A percentile compares a stretch with the other conserved stretches of the same genome.
Evolutionary conservation across 2,797 vertebrate species (phyloP).

Genomic region (Myotis daubentonii): DNA sequence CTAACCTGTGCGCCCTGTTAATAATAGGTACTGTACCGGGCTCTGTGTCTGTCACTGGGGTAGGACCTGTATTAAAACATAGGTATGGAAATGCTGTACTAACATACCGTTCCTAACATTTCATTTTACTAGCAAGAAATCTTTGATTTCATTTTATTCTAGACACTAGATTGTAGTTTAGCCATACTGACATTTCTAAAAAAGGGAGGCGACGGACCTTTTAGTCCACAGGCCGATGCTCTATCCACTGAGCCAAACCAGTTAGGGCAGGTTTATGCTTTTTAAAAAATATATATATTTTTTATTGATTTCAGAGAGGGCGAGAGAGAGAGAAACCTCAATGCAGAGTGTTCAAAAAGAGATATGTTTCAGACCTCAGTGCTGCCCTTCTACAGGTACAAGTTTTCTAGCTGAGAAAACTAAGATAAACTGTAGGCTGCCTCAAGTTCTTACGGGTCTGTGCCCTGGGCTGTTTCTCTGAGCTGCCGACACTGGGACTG

Average conservation of each 20-base stretch:
- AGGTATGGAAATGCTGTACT: too few species aligned
- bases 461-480: constrained; percentile 66
- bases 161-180: constrained; percentile 80
- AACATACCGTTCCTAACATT: constrained; percentile 91
- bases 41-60: constrained; percentile 77
- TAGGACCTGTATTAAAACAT: constrained; percentile 79
- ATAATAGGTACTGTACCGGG: constrained; percentile 92
- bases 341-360: constrained; percentile 85
- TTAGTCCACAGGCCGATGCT: too few species aligned
- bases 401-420: constrained; percentile 82
- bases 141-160: constrained; percentile 79
- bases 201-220: too few species aligned
- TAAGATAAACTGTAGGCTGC: constrained; percentile 54
- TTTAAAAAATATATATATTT: too few species aligned
- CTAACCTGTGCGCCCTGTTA: constrained; percentile 81
- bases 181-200: constrained; percentile 82
- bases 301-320: too few species aligned
- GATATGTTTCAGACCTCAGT: constrained; percentile 86
- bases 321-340: too few species aligned
- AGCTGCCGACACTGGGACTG: constrained; percentile 69
- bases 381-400: constrained; percentile 86
- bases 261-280: too few species aligned
- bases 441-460: constrained; percentile 43
- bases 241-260: too few species aligned
- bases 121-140: constrained; percentile 88